Evolutionary conservation across 1,140 invertebrate genomes (phyloP).

Genomic region (Chionoecetes opilio): DNA sequence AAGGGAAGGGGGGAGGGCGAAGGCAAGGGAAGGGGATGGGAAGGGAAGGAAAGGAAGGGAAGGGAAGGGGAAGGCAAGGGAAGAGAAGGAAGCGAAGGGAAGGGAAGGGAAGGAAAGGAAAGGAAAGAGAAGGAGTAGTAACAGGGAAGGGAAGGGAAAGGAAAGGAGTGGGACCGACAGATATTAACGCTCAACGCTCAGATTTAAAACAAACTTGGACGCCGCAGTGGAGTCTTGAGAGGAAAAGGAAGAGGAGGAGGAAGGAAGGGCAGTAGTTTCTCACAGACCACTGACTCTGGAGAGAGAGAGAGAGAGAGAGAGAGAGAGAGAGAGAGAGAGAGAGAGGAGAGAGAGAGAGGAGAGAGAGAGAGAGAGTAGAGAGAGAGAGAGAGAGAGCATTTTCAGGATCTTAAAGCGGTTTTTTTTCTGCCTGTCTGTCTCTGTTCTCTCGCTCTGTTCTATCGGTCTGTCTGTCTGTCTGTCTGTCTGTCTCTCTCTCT

Average conservation of each 20-base stretch:
- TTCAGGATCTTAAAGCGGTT: no score
- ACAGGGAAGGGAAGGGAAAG: background rate
- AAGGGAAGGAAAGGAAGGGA: background rate
- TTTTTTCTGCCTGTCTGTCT: no score
- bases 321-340: no score
- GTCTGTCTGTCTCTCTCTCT: no score
- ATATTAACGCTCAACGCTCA: slow-evolving; percentile 1
- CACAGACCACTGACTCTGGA: no score
- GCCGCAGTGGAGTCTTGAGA: background rate
- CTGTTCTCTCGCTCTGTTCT: no score
- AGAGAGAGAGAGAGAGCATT: background rate
- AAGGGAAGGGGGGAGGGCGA: background rate
- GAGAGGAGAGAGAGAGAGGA: no score
- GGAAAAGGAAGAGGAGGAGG: no score
- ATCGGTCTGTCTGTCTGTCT: no score
- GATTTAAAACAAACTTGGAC: background rate
- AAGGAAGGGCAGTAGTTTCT: no score
- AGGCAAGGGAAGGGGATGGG: no score
- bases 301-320: no score
- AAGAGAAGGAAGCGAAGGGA: background rate
- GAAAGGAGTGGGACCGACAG: background rate
- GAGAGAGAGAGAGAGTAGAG: slow-evolving; percentile 11
- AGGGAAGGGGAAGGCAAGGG: background rate
- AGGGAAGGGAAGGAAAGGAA: background rate
- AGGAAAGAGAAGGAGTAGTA: background rate